These are phyloP conservation scores for Galendromus occidentalis DNA, from an alignment of 1,140 invertebrate species.

Conservation along the genomic window DNA sequence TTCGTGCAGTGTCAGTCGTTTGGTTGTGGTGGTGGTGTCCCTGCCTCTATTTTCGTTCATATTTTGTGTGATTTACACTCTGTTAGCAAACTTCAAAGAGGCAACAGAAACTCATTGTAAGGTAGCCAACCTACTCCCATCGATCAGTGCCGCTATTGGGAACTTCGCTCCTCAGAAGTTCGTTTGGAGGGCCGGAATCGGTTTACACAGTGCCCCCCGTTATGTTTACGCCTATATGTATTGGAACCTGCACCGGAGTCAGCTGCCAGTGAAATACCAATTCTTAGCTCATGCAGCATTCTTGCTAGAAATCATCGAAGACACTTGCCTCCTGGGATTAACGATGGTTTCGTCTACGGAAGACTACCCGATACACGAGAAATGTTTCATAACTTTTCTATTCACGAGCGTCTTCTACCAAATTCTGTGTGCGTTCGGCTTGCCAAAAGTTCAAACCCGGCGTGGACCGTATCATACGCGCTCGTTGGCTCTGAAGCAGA, in stretches of 20 bases:
- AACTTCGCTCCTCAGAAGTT: slow-evolving; percentile 67
- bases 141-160: slow-evolving; percentile 79
- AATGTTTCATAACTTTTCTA: slow-evolving; percentile 73
- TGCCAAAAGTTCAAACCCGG: background rate
- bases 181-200: slow-evolving; percentile 68
- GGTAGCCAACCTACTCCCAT: slow-evolving; percentile 67
- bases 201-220: slow-evolving; percentile 48
- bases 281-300: slow-evolving; percentile 43
- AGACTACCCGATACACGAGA: slow-evolving; percentile 58
- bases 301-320: slow-evolving; percentile 56
- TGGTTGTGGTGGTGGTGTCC: slow-evolving; percentile 45
- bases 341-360: slow-evolving; percentile 70
- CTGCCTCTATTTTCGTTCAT: slow-evolving; percentile 48
- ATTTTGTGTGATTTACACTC: slow-evolving; percentile 48
- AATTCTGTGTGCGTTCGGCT: slow-evolving; percentile 41
- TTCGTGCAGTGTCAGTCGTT: slow-evolving; percentile 42
- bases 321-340: slow-evolving; percentile 53
- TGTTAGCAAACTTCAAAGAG: slow-evolving; percentile 56
- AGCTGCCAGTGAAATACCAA: slow-evolving; percentile 31
- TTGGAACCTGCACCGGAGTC: slow-evolving; percentile 38
- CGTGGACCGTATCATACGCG: background rate
- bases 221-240: slow-evolving; percentile 50
- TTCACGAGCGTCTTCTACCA: slow-evolving; percentile 54
- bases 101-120: slow-evolving; percentile 64
- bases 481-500: slow-evolving; percentile 34